These are phyloP conservation scores for Schlechtendalia chinensis DNA, from an alignment of 1,140 invertebrate species.

Conservation along the genomic window DNA sequence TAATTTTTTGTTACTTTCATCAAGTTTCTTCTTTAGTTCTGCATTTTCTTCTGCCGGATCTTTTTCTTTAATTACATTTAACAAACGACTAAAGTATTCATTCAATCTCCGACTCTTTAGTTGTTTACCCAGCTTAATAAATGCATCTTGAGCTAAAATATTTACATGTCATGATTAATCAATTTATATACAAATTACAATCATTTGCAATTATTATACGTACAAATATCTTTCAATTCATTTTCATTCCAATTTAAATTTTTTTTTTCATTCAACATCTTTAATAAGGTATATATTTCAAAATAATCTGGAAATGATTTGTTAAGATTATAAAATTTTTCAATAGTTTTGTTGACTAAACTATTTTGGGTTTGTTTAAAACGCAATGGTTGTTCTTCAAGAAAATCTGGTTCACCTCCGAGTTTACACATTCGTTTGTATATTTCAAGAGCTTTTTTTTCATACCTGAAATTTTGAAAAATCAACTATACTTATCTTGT, in stretches of 20 bases:
- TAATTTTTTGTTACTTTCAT: constrained; percentile 34
- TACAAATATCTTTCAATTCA: constrained; percentile 18
- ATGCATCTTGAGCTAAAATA: constrained; percentile 20
- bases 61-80: not conserved
- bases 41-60: constrained; percentile 33
- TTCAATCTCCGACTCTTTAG: constrained; percentile 12
- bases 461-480: constrained; percentile 19
- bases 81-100: constrained; percentile 12
- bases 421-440: constrained; percentile 37
- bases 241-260: constrained; percentile 33
- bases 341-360: constrained; percentile 37
- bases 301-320: constrained; percentile 32
- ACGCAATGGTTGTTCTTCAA: constrained; percentile 10
- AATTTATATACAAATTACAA: not conserved
- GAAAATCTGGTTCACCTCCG: constrained; percentile 3
- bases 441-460: constrained; percentile 24
- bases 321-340: constrained; percentile 31
- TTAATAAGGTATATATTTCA: constrained; percentile 41
- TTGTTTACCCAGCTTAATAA: constrained; percentile 21
- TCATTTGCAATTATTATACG: constrained; percentile 2
- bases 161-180: not conserved
- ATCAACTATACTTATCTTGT: no score
- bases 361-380: not conserved
- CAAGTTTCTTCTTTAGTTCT: constrained; percentile 26
- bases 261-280: constrained; percentile 22